Conservation (phyloP, 2,888 invertebrate genomes). For the Parascotia fuliginaria region DNA sequence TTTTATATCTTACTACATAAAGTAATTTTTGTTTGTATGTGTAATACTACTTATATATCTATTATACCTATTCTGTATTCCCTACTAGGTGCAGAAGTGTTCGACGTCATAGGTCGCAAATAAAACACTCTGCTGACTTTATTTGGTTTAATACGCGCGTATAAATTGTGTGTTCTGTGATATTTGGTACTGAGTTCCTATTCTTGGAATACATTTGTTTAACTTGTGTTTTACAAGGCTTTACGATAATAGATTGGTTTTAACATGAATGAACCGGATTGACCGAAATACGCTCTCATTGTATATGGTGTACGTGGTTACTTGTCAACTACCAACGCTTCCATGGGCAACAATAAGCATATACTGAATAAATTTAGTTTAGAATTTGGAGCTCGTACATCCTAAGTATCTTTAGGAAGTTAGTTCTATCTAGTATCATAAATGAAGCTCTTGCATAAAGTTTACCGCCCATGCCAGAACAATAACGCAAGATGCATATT, state of each 20-base stretch:
- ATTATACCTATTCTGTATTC: conserved; percentile 2
- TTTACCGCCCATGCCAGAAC: conserved; percentile 34
- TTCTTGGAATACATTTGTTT: conserved; percentile 8
- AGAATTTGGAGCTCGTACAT: too few relatives aligned
- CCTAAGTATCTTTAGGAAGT: too few relatives aligned
- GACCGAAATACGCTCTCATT: too few relatives aligned
- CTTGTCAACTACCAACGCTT: too few relatives aligned
- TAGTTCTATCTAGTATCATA: not conserved
- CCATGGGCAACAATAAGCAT: too few relatives aligned
- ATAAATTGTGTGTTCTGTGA: conserved; percentile 34
- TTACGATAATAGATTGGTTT: too few relatives aligned
- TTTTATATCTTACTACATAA: too few relatives aligned
- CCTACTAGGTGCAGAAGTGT: conserved; percentile 11
- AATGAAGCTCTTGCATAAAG: conserved; percentile 15
- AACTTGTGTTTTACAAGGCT: conserved; percentile 1
- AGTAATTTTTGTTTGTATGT: too few relatives aligned
- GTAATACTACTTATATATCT: too few relatives aligned
- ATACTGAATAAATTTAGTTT: too few relatives aligned
- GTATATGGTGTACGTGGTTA: too few relatives aligned
- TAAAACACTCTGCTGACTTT: conserved; percentile 31
- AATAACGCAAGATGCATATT: conserved; percentile 41
- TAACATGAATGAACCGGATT: too few relatives aligned
- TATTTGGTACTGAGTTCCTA: conserved; percentile 12
- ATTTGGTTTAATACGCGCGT: conserved; percentile 25
- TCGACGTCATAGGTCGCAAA: conserved; percentile 20